Evolutionary conservation across 1,140 invertebrate genomes (phyloP).

Genomic region (Chrysomallon squamiferum): DNA sequence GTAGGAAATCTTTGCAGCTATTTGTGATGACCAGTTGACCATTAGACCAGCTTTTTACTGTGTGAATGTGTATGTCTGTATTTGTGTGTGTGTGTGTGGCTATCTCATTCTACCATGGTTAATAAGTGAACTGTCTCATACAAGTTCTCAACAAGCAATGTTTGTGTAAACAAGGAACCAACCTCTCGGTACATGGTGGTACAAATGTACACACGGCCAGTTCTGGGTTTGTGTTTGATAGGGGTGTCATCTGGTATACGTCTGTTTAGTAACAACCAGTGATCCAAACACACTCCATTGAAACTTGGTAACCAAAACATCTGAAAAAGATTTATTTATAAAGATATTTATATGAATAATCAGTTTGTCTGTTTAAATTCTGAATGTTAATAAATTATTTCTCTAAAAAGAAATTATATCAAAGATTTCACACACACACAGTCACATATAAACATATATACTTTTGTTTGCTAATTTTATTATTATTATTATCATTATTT

Average conservation of each 20-base stretch:
- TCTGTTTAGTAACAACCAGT: constrained; percentile 31
- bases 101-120: no score
- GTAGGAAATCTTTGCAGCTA: no score
- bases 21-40: no score
- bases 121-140: no score
- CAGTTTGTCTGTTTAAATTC: neutral
- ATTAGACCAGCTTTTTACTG: no score
- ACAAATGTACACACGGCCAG: constrained; percentile 44
- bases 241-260: neutral
- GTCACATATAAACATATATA: neutral
- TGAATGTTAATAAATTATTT: neutral
- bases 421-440: neutral
- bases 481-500: neutral
- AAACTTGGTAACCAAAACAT: constrained; percentile 43
- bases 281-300: constrained; percentile 32
- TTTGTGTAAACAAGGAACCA: no score
- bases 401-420: neutral
- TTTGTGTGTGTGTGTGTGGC: no score
- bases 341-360: neutral
- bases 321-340: constrained; percentile 16
- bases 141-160: no score
- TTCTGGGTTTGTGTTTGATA: constrained; percentile 1
- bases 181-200: constrained; percentile 58
- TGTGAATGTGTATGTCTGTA: no score
- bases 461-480: neutral